Evolutionary conservation across 2,113 vertebrate species (phyloP), one percentile per base, ranked within the genome.

Genomic region (Myanophis thanlyinensis): DNA sequence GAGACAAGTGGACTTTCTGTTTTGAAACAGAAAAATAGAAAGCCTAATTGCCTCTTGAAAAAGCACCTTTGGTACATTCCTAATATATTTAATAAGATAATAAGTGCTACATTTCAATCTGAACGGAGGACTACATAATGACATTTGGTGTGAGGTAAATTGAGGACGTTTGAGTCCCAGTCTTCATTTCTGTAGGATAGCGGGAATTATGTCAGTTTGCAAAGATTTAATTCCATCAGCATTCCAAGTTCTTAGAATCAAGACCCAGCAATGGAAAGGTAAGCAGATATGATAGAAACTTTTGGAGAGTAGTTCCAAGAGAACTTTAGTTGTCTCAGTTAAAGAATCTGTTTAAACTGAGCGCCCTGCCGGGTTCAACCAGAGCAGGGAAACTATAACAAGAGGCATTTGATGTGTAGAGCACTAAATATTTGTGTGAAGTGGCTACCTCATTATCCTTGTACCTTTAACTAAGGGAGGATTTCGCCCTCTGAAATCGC

Each of bases 401-500:
- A 97, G 97, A 97, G 93, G 92, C 94, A 95, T 97, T 94, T 97
- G 96, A 96, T 7, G 90, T 93, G 94, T 94, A 95, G 94, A 90
- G 93, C 94, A 51, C 96, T 96, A 95, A 97, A 97, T 93, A 95
- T 94, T 96, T 5, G 2, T 93, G 93, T 96, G 96, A 97, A 94
- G 96, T 95, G 96, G 93, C 97, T 92, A 91, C 96, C 93, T 90
- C 51, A 96, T 98, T 98, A 97, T 97, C 96, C 94, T 97, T 89
- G 73, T 96, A 94, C 98, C 97, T 97, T 97, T 98, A 97, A 96
- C 96, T 95, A 96, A 80, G 95, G 95, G 96, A 97, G 97, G 97
- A 96, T 96, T 97, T 97, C 93, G 95, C 97, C 98, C 95, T 97
- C 97, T 98, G 97, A 98, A 98, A 98, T 97, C 97, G 98, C 98